These are phyloP conservation scores for Bhutanitis thaidina DNA, from an alignment of 2,888 invertebrate genomes.

Conservation along the genomic window DNA sequence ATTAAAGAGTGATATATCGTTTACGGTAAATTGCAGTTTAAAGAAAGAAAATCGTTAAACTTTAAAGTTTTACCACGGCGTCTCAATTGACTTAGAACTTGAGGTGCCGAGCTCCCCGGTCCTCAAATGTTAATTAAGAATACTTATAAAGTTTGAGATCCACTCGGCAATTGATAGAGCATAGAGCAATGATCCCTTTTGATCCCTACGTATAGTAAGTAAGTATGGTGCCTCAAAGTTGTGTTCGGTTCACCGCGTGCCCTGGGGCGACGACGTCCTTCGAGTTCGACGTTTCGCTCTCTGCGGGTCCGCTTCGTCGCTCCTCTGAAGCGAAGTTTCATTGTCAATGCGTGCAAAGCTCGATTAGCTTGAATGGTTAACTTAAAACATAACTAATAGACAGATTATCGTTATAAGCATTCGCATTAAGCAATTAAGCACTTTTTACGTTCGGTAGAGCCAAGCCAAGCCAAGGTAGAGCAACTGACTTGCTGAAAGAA, in stretches of 20 bases:
- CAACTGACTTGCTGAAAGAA: too few relatives aligned
- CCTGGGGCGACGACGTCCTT: conserved; percentile 37
- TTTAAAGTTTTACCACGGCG: too few relatives aligned
- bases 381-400: too few relatives aligned
- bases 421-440: too few relatives aligned
- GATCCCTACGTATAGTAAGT: conserved; percentile 21
- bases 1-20: too few relatives aligned
- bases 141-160: neutral
- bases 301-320: conserved; percentile 39
- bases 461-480: too few relatives aligned
- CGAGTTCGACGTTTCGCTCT: conserved; percentile 41
- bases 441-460: too few relatives aligned
- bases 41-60: too few relatives aligned
- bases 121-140: neutral
- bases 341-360: too few relatives aligned
- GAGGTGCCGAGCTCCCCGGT: neutral
- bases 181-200: conserved; percentile 10
- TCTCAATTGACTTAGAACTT: neutral
- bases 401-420: too few relatives aligned
- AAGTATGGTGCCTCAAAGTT: neutral
- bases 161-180: neutral
- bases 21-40: too few relatives aligned
- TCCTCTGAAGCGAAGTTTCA: conserved; percentile 32
- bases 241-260: conserved; percentile 37
- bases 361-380: too few relatives aligned